Percentiles rank a stretch among this genome's conserved stretches.
These are phyloP conservation scores for Leptopterna dolabrata DNA, from an alignment of 2,888 invertebrate genomes.

Conservation along the genomic window DNA sequence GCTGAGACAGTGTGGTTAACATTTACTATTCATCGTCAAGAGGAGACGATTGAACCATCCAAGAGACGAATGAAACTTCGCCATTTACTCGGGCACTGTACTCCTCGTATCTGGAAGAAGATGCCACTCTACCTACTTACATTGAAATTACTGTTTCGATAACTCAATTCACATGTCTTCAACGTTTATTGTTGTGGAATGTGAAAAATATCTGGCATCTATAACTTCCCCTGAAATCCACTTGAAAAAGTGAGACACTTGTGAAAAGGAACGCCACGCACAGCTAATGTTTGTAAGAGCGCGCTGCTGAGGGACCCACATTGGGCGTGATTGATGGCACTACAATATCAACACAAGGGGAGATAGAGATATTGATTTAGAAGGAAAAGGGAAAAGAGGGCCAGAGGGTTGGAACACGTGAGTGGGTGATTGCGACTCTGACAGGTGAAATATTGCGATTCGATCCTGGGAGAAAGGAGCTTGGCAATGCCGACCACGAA, in stretches of 20 bases:
- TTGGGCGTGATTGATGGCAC: slow-evolving; percentile 52
- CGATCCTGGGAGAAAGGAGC: slow-evolving; percentile 53
- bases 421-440: slow-evolving; percentile 54
- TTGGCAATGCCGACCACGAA: slow-evolving; percentile 55
- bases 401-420: slow-evolving; percentile 41
- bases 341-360: slow-evolving; percentile 53
- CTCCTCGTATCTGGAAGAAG: no score
- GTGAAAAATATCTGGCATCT: background rate
- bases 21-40: no score
- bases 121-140: no score
- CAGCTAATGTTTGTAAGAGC: slow-evolving; percentile 44
- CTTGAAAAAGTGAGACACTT: background rate
- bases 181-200: no score
- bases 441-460: slow-evolving; percentile 56
- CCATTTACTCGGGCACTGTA: no score
- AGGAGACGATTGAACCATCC: no score
- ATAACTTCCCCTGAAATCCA: background rate
- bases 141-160: no score
- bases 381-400: slow-evolving; percentile 37
- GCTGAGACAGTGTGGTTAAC: no score
- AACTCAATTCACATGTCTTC: no score
- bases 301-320: slow-evolving; percentile 33
- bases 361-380: slow-evolving; percentile 54
- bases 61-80: no score
- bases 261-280: background rate